phyloP scores from a whole-genome alignment of 2,797 vertebrate species.

The Limnodromus scolopaceus region DNA sequence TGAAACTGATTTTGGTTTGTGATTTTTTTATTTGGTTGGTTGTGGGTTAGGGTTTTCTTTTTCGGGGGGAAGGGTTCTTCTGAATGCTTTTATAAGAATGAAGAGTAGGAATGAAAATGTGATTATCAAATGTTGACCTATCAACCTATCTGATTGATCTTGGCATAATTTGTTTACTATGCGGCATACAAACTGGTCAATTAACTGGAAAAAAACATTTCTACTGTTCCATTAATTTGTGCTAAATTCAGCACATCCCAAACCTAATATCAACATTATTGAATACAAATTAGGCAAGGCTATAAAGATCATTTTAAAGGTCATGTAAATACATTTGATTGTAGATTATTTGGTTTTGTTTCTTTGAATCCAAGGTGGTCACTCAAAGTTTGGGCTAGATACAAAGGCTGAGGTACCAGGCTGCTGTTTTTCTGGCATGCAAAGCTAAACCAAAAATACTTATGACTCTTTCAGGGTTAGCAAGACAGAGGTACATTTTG shows the following conservation, averaged over 20 bases:
- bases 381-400: not conserved
- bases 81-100: not conserved
- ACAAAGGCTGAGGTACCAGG: not conserved
- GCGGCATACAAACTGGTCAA: not conserved
- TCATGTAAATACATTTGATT: not conserved
- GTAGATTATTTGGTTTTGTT: not conserved
- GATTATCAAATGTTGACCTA: not conserved
- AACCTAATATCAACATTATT: not conserved
- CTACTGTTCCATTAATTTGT: not conserved
- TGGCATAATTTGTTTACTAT: not conserved
- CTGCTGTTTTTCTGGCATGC: not conserved
- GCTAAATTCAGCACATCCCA: not conserved
- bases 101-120: not conserved
- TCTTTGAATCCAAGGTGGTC: not conserved
- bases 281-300: not conserved
- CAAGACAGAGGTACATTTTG: not conserved
- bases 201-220: not conserved
- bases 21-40: fast-evolving
- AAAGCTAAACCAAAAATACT: not conserved
- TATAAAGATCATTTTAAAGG: not conserved
- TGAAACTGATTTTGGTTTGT: not conserved
- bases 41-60: not conserved
- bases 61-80: fast-evolving
- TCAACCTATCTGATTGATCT: fast-evolving
- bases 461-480: not conserved